Conservation (phyloP, 2,888 invertebrate genomes). For the Apomyelois bistriatella region DNA sequence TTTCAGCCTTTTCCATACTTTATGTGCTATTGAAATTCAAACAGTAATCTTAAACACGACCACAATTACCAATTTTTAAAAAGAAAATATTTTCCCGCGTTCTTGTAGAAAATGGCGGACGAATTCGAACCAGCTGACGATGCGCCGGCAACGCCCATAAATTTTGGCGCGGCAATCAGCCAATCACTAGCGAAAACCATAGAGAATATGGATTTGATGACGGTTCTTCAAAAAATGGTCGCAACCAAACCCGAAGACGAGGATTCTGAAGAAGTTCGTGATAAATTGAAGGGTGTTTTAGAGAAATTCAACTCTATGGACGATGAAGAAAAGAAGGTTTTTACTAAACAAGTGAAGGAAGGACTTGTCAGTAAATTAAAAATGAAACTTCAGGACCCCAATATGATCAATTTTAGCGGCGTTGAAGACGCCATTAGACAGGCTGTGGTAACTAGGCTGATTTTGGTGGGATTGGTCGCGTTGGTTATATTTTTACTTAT, state of each 20-base stretch:
- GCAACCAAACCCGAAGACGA: constrained; percentile 48
- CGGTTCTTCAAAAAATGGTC: constrained; percentile 54
- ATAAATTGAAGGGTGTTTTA: constrained; percentile 49
- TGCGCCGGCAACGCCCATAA: constrained; percentile 26
- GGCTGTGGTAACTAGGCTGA: constrained; percentile 47
- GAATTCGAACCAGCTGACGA: constrained; percentile 23
- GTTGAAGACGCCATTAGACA: constrained; percentile 50
- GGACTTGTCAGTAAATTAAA: constrained; percentile 48
- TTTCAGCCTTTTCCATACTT: no score
- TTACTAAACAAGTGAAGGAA: constrained; percentile 55
- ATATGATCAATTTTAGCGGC: constrained; percentile 40
- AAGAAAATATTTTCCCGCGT: constrained; percentile 17
- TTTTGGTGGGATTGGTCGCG: constrained; percentile 41
- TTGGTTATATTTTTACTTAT: constrained; percentile 50
- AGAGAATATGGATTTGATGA: constrained; percentile 54
- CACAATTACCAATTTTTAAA: background rate
- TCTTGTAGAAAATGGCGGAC: constrained; percentile 40
- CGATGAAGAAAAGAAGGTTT: constrained; percentile 50
- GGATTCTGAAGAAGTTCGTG: constrained; percentile 44
- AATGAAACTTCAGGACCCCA: constrained; percentile 42
- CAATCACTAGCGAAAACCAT: constrained; percentile 55
- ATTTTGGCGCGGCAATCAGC: constrained; percentile 46
- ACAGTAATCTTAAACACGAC: background rate
- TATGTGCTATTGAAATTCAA: no score
- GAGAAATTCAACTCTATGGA: constrained; percentile 45